A percentile compares a stretch with the other conserved stretches of the same genome.
These are phyloP conservation scores for Drosophila limbata DNA, from an alignment of 2,888 invertebrate species.

Conservation along the genomic window DNA sequence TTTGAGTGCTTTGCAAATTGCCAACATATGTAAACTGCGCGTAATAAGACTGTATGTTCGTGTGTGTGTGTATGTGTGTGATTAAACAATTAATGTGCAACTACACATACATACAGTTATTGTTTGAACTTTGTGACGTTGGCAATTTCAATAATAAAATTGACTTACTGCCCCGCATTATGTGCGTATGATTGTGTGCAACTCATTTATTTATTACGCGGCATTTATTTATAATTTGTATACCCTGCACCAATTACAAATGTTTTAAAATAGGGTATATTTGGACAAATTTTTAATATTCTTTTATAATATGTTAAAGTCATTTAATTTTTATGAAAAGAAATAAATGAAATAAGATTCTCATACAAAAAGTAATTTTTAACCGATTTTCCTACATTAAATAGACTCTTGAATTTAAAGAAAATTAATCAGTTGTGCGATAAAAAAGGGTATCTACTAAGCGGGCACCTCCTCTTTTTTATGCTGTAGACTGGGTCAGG, in stretches of 20 bases:
- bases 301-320: too few species aligned
- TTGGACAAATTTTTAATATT: too few species aligned
- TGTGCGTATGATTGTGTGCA: conserved; percentile 35
- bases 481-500: conserved; percentile 9
- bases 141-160: conserved; percentile 74
- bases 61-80: conserved; percentile 6
- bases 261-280: neutral
- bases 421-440: too few species aligned
- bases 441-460: neutral
- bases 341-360: too few species aligned
- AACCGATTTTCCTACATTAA: too few species aligned
- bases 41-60: conserved; percentile 8
- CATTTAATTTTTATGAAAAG: too few species aligned
- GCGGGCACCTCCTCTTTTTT: neutral
- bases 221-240: conserved; percentile 54
- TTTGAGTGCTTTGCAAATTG: conserved; percentile 74
- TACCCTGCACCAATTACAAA: conserved; percentile 1
- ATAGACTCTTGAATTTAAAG: too few species aligned
- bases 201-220: conserved; percentile 70
- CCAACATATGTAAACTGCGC: conserved; percentile 26
- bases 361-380: too few species aligned
- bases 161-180: conserved; percentile 74
- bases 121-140: conserved; percentile 55
- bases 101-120: conserved; percentile 30
- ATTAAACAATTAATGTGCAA: conserved; percentile 39